Base-by-base conservation (phyloP, 2,888 invertebrate species). In the Strigamia maritima region DNA sequence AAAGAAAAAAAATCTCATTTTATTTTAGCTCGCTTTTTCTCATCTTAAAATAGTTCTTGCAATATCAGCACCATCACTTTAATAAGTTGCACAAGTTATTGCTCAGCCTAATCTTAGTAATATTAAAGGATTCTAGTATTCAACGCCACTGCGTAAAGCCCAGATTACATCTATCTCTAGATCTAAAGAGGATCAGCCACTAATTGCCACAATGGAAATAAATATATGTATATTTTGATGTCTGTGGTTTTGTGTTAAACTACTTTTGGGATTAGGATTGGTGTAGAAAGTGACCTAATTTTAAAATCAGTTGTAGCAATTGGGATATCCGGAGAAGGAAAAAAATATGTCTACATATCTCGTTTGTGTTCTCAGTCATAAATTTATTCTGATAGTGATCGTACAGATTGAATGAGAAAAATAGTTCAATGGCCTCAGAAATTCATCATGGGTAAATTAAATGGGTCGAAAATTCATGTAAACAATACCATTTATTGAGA, bases 391-490 rank as follows among this genome's bases (percentile, higher is more conserved):
- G 60, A 60, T 60, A 60, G 60, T n/a, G n/a, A 60, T 60, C 60
- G 19, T 60, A 60, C n/a, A 60, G 60, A 60, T 60, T 60, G 60
- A 60, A 60, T 60, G 60, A 60, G 60, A 60, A 60, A 60, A n/a
- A 60, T 60, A 19, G 60, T 60, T 60, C 60, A 60, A 60, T 60
- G 60, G 60, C 60, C 60, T 60, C 60, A 60, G 22, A 60, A 19
- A 60, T 60, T 60, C 60, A 60, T 60, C n/a, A 60, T 19, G 2
- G 60, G 1, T n/a, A 10, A 16, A 60, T 60, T 60, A 60, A 60
- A 60, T 60, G 60, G 24, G 19, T 60, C n/a, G 60, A 60, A 60
- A 60, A 60, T 60, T 19, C 60, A 22, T 60, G 60, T 60, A 60
- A 60, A 60, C 60, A 60, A 60, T 60, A 60, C 24, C 60, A 60